A percentile compares a stretch with the other conserved stretches of the same genome.
These are phyloP conservation scores for Mustelus asterias DNA, from an alignment of 2,113 vertebrate species.

Conservation along the genomic window DNA sequence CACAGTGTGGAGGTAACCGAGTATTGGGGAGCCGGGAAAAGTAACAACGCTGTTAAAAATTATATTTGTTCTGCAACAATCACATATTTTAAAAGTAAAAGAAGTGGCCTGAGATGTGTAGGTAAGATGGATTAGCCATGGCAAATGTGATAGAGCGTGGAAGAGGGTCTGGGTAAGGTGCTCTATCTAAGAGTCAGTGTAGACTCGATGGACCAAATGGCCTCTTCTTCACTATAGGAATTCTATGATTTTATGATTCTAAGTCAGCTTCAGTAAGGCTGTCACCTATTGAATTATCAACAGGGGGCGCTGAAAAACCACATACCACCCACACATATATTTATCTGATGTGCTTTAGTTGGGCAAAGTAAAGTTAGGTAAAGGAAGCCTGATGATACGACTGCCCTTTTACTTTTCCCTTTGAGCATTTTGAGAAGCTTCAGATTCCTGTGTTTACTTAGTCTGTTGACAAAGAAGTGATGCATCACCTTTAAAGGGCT, in stretches of 20 bases:
- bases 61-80: neutral
- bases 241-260: too few relatives aligned
- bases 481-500: neutral
- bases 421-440: constrained; percentile 18
- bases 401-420: neutral
- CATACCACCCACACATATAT: neutral
- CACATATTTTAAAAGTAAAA: neutral
- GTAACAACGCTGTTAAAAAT: neutral
- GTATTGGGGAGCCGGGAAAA: neutral
- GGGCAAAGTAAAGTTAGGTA: neutral
- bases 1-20: neutral
- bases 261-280: neutral
- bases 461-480: neutral
- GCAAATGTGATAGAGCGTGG: too few relatives aligned
- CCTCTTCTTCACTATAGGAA: too few relatives aligned
- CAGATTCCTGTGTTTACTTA: neutral
- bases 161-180: too few relatives aligned
- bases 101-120: too few relatives aligned
- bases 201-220: too few relatives aligned
- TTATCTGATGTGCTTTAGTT: neutral
- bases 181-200: too few relatives aligned
- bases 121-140: too few relatives aligned
- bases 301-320: neutral
- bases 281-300: neutral
- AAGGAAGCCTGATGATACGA: neutral